A percentile compares a stretch with the other conserved stretches of the same genome.
phyloP scores from a whole-genome alignment of 2,888 invertebrate genomes.

The Callyntrura sp. region DNA sequence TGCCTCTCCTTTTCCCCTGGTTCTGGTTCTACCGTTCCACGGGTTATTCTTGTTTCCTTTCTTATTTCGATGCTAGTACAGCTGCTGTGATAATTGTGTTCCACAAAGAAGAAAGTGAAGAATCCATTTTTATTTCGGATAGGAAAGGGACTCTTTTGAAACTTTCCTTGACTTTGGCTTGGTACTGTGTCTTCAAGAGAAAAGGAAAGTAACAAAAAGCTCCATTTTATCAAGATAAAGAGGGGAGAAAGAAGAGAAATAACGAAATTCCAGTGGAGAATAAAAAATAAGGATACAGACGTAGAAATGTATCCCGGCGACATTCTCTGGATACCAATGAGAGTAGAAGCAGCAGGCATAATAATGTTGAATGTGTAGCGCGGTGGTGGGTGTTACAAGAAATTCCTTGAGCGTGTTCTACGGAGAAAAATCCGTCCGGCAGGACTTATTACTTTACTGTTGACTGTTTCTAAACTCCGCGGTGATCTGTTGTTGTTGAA shows the following conservation, averaged over 20 bases:
- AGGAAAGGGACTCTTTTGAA: too few species aligned
- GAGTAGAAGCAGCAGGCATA: not conserved
- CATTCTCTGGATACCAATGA: slow-evolving; percentile 52
- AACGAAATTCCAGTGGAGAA: slow-evolving; percentile 21
- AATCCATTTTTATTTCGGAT: too few species aligned
- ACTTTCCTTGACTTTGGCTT: not conserved
- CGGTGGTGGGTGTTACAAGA: not conserved
- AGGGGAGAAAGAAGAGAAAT: slow-evolving; percentile 22
- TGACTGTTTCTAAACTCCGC: not conserved
- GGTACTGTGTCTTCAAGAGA: too few species aligned
- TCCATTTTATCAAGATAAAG: slow-evolving; percentile 35
- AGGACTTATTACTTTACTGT: slow-evolving; percentile 36
- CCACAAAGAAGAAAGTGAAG: too few species aligned
- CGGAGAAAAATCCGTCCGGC: slow-evolving; percentile 47
- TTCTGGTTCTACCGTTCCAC: too few species aligned
- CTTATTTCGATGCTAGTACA: too few species aligned
- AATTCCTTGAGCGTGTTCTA: slow-evolving; percentile 12
- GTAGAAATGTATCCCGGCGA: slow-evolving; percentile 28
- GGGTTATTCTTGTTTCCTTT: too few species aligned
- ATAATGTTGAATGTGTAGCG: not conserved
- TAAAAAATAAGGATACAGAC: not conserved
- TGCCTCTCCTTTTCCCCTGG: too few species aligned
- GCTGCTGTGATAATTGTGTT: slow-evolving; percentile 36
- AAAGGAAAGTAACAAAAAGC: slow-evolving; percentile 42
- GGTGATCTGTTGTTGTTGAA: slow-evolving; percentile 15